Base-by-base conservation (phyloP, 2,888 invertebrate genomes). In the Branchipolynoe longqiensis region DNA sequence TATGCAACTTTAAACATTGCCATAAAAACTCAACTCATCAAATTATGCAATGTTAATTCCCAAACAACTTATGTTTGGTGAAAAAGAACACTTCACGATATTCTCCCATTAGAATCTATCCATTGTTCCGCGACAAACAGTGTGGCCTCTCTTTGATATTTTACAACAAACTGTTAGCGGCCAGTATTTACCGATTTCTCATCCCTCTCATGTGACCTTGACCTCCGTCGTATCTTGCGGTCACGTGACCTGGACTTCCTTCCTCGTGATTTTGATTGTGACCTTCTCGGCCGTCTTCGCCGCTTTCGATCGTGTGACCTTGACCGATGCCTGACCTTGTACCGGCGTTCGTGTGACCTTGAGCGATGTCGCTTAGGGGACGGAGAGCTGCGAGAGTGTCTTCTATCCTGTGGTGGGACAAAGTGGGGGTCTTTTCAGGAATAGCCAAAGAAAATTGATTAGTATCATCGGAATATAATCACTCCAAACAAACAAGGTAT, bases 221-320 rank as follows among this genome's bases (percentile, higher is more conserved):
- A 62, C 38, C 62, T 69, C 31, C 38, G 14, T 0, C 62, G 4
- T 1, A 28, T 59, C 14, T 40, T 25, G 2, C 78, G 41, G 18
- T 78, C 40, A 4, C 41, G 22, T 14, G 82, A 82, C 82, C 82
- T 82, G 38, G 62, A 64, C 41, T 64, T 62, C 40, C 73, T 12
- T 4, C 89, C 88, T 82, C 88, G 88, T 38, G 89, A 89, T 40
- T 85, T 85, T 18, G 89, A 89, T 40, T 85, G 85, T 18, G 90
- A 90, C 33, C 90, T 83, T 62, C 83, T 86, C 18, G 84, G 74
- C 2, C 85, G 62, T 22, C 73, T 41, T 3, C 41, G 54, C 33
- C 82, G n/a, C 48, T 25, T n/a, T n/a, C 82, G 56, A 58, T 82
- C 38, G 18, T 87, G 74, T 73, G 90, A 89, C 84, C 86, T 85